phyloP scores from a whole-genome alignment of 2,797 vertebrate species.

The Chrosomus eos region DNA sequence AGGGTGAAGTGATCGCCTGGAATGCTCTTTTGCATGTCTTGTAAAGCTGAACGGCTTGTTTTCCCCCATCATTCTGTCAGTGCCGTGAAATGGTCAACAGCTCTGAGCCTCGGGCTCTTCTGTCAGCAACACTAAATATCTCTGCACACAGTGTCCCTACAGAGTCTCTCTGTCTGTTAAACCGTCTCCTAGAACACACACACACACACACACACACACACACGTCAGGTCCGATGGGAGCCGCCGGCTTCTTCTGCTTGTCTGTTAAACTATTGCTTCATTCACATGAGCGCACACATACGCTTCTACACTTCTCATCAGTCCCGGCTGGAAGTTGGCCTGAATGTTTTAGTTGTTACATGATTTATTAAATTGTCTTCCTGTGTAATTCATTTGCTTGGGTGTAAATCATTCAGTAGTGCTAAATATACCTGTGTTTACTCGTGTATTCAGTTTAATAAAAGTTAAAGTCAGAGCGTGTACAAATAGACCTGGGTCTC shows the following conservation, averaged over 20 bases:
- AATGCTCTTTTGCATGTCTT: slow-evolving; percentile 3
- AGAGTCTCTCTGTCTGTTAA: slow-evolving; percentile 26
- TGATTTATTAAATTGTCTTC: slow-evolving; percentile 38
- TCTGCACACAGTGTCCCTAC: slow-evolving; percentile 20
- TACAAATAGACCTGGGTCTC: background rate
- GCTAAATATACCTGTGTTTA: slow-evolving; percentile 21
- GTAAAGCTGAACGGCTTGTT: background rate
- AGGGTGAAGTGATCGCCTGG: background rate
- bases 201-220: background rate
- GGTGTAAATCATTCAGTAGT: background rate
- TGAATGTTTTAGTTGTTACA: slow-evolving; percentile 11
- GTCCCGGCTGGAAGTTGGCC: background rate
- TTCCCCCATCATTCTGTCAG: slow-evolving; percentile 53
- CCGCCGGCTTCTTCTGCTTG: background rate
- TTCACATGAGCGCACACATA: slow-evolving; percentile 22
- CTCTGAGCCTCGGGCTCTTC: slow-evolving; percentile 53
- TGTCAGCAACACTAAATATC: slow-evolving; percentile 58
- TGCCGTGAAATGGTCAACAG: slow-evolving; percentile 52
- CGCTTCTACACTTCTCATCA: background rate
- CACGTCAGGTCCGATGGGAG: slow-evolving; percentile 16
- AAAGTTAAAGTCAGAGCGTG: slow-evolving; percentile 1
- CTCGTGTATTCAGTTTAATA: slow-evolving; percentile 1
- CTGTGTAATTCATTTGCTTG: background rate
- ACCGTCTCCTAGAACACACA: background rate
- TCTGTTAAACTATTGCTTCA: slow-evolving; percentile 13